A percentile compares a stretch with the other conserved stretches of the same genome.
Conservation (phyloP, 2,888 invertebrate species). For the Caenorhabditis macrosperma region DNA sequence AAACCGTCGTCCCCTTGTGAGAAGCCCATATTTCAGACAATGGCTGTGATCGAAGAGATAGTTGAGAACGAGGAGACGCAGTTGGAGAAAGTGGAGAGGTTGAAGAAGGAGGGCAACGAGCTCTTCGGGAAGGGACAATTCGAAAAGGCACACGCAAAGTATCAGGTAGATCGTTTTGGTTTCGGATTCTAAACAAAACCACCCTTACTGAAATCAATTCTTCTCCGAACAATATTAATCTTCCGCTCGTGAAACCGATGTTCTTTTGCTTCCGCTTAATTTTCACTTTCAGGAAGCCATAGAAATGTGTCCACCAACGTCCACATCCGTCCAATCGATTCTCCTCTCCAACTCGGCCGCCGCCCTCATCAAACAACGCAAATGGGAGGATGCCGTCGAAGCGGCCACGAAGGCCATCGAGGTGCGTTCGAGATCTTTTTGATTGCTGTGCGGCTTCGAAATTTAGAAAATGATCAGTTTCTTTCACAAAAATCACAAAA, state of each 20-base stretch:
- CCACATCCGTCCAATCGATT: constrained; percentile 17
- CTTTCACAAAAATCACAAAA: too few species aligned
- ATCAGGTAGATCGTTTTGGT: too few species aligned
- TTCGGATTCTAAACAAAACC: background rate
- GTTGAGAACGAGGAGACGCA: constrained; percentile 47
- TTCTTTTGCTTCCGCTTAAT: too few species aligned
- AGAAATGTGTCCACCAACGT: constrained; percentile 28
- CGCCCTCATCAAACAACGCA: constrained; percentile 64
- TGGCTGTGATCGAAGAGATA: constrained; percentile 65
- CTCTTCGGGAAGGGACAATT: constrained; percentile 68
- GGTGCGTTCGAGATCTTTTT: constrained; percentile 1
- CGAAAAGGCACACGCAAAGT: constrained; percentile 60
- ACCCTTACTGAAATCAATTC: background rate
- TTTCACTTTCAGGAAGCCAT: constrained; percentile 53
- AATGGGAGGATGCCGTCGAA: constrained; percentile 66
- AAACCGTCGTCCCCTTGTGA: too few species aligned
- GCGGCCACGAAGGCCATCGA: constrained; percentile 63
- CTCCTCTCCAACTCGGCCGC: constrained; percentile 69
- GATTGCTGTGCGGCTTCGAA: too few species aligned
- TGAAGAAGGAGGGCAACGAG: constrained; percentile 68
- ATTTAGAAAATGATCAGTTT: too few species aligned
- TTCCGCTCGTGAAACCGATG: too few species aligned
- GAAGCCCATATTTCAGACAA: too few species aligned
- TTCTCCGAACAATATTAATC: too few species aligned
- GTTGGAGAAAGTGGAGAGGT: constrained; percentile 21